phyloP scores from a whole-genome alignment of 2,797 vertebrate species.

The Sebastes matsubarae region DNA sequence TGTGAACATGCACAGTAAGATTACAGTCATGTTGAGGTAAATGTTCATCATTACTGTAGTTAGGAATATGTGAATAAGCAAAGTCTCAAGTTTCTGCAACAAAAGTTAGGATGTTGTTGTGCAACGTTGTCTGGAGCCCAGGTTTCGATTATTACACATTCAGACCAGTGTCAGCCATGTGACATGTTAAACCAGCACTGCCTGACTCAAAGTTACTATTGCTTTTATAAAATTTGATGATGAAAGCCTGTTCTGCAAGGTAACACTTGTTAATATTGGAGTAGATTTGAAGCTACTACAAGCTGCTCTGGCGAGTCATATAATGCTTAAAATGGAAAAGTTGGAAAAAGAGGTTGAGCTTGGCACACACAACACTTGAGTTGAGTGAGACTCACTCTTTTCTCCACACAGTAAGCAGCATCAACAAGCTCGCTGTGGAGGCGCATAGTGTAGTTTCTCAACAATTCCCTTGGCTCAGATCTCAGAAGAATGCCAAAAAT shows the following conservation, averaged over 20 bases:
- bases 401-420: slow-evolving; percentile 19
- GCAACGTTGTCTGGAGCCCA: not conserved
- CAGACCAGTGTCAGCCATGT: not conserved
- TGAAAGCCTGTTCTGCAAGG: not conserved
- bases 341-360: not conserved
- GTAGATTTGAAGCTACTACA: not conserved
- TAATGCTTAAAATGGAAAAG: slow-evolving; percentile 16
- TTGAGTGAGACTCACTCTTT: slow-evolving; percentile 1
- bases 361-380: not conserved
- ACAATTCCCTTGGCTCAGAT: slow-evolving; percentile 29
- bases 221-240: not conserved
- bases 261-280: not conserved
- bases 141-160: not conserved
- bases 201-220: not conserved
- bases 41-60: not conserved
- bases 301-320: not conserved
- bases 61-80: not conserved
- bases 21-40: not conserved
- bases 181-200: not conserved
- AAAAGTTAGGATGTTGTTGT: slow-evolving; percentile 25
- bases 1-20: not conserved
- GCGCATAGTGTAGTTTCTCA: slow-evolving; percentile 28
- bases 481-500: slow-evolving; percentile 49
- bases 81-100: not conserved
- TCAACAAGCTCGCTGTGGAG: slow-evolving; percentile 28